Conservation (phyloP, 2,113 vertebrate species). For the Cinclus cinclus region DNA sequence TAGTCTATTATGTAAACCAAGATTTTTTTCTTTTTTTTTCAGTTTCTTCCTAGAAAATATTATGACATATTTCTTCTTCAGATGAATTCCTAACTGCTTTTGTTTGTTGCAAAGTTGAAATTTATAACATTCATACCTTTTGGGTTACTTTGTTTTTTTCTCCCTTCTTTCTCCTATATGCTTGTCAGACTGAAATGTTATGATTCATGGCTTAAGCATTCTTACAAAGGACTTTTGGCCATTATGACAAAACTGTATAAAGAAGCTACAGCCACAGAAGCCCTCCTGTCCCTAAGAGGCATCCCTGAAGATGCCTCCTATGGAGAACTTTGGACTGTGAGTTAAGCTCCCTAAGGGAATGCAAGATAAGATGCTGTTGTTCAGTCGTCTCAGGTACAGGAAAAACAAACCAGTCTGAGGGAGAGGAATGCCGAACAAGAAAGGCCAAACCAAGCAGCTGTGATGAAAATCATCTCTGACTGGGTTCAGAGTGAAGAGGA, state of each 20-base stretch:
- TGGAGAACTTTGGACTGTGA: not conserved
- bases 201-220: not conserved
- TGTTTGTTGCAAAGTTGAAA: not conserved
- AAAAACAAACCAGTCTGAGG: not conserved
- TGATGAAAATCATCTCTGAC: not conserved
- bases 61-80: not conserved
- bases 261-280: not conserved
- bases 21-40: not conserved
- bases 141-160: not conserved
- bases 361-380: not conserved
- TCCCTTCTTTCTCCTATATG: not conserved
- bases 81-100: not conserved
- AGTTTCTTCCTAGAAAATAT: not conserved
- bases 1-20: not conserved
- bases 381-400: not conserved
- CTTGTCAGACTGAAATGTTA: not conserved
- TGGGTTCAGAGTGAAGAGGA: rapidly evolving
- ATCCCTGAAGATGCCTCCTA: not conserved
- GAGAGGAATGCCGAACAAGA: not conserved
- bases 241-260: not conserved
- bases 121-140: not conserved
- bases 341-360: not conserved
- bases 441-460: not conserved
- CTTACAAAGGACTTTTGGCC: not conserved
- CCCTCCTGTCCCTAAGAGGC: too few relatives aligned